These are phyloP conservation scores for Brachyalestes nurse DNA, from an alignment of 2,797 vertebrate species.

Conservation along the genomic window DNA sequence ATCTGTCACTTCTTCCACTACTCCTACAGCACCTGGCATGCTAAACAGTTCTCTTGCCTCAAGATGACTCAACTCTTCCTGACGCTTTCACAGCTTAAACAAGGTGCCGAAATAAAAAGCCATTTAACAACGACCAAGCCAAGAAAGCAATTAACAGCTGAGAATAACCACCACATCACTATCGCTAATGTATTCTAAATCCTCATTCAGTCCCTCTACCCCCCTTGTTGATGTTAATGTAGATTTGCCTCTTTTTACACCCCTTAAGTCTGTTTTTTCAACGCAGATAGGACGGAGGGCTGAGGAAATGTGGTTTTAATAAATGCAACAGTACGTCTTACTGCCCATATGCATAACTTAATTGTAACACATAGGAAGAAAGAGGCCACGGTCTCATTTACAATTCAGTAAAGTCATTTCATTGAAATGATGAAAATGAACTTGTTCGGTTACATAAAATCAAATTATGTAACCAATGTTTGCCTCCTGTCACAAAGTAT, in stretches of 20 bases:
- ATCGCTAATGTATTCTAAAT: conserved; percentile 26
- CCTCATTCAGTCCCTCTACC: conserved; percentile 18
- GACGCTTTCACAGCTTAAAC: conserved; percentile 42
- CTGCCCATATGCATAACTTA: neutral
- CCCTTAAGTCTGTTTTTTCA: conserved; percentile 14
- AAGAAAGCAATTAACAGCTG: conserved; percentile 53
- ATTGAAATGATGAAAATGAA: neutral
- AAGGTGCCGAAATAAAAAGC: conserved; percentile 51
- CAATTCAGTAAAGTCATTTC: conserved; percentile 4
- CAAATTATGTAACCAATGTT: conserved; percentile 29
- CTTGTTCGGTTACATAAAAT: conserved; percentile 9
- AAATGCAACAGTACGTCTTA: conserved; percentile 12
- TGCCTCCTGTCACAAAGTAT: conserved; percentile 23
- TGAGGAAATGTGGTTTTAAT: conserved; percentile 41
- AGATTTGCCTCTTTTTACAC: conserved; percentile 18
- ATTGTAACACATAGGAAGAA: conserved; percentile 4
- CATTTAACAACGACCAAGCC: conserved; percentile 42
- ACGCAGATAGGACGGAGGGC: conserved; percentile 16
- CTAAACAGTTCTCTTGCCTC: conserved; percentile 25
- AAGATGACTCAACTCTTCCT: conserved; percentile 47
- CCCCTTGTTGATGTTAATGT: conserved; percentile 15
- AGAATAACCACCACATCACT: conserved; percentile 38
- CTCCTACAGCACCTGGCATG: conserved; percentile 18
- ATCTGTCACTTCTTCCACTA: conserved; percentile 3
- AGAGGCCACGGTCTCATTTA: neutral